These are phyloP conservation scores for Solenopsis invicta DNA, from an alignment of 1,140 invertebrate species.

Conservation along the genomic window DNA sequence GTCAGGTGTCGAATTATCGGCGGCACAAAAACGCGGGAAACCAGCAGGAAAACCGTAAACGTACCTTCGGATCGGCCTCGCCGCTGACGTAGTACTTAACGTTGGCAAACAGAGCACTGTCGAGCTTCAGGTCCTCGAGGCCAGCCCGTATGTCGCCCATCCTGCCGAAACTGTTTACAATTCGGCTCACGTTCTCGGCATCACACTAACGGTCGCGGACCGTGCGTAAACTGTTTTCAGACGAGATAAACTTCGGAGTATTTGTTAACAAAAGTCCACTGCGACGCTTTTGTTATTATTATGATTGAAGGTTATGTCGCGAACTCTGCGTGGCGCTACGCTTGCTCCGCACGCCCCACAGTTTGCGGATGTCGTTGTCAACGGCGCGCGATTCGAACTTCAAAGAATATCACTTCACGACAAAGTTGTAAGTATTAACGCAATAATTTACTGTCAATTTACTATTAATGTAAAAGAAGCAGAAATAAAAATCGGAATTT, in stretches of 20 bases:
- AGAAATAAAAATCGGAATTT: neutral
- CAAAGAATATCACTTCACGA: neutral
- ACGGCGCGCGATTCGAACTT: slow-evolving; percentile 40
- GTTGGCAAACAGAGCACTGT: slow-evolving; percentile 85
- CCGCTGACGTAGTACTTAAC: slow-evolving; percentile 92
- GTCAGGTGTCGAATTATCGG: neutral
- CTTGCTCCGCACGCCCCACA: slow-evolving; percentile 6
- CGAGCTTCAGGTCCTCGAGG: slow-evolving; percentile 85
- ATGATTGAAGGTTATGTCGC: slow-evolving; percentile 75
- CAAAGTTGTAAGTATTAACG: neutral
- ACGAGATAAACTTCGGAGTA: slow-evolving; percentile 58
- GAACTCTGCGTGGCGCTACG: slow-evolving; percentile 27
- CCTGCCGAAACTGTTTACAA: slow-evolving; percentile 61
- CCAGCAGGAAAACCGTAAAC: slow-evolving; percentile 20
- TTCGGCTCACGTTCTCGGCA: slow-evolving; percentile 62
- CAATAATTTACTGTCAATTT: neutral
- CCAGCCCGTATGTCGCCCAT: slow-evolving; percentile 86
- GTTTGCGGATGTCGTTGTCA: neutral
- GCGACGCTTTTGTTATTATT: slow-evolving; percentile 81
- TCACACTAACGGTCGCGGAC: slow-evolving; percentile 55
- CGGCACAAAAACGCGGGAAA: slow-evolving; percentile 66
- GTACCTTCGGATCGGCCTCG: slow-evolving; percentile 90
- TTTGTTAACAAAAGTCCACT: slow-evolving; percentile 78
- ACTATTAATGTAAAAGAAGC: neutral
- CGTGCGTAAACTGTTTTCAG: neutral